A percentile compares a stretch with the other conserved stretches of the same genome.
phyloP scores from a whole-genome alignment of 2,113 vertebrate species.

The Azemiops feae region DNA sequence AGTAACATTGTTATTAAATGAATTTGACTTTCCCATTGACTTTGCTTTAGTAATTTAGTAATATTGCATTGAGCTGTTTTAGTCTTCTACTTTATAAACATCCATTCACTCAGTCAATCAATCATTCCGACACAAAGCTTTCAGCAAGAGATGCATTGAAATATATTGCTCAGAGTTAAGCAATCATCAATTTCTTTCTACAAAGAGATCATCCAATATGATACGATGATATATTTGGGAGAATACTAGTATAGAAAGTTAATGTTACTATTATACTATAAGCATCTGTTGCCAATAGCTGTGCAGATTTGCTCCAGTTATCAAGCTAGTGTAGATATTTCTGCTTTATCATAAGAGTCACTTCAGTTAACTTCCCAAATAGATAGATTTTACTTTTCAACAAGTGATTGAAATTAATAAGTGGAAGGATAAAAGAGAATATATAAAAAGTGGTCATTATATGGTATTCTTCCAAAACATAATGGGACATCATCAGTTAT shows the following conservation, averaged over 20 bases:
- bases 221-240: constrained; percentile 60
- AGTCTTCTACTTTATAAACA: constrained; percentile 59
- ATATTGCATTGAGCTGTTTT: constrained; percentile 51
- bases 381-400: constrained; percentile 34
- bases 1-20: no score
- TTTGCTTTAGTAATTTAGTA: constrained; percentile 28
- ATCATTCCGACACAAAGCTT: constrained; percentile 51
- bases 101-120: constrained; percentile 66
- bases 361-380: constrained; percentile 39
- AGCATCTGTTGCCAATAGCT: constrained; percentile 64
- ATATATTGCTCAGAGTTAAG: constrained; percentile 38
- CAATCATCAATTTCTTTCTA: constrained; percentile 53
- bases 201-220: constrained; percentile 51
- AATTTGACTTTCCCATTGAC: no score
- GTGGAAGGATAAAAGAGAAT: background rate
- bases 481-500: background rate
- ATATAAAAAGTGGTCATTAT: background rate
- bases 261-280: constrained; percentile 57
- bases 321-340: constrained; percentile 52
- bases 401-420: background rate
- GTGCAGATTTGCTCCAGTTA: constrained; percentile 49
- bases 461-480: background rate
- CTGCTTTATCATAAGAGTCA: constrained; percentile 49
- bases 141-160: constrained; percentile 48
- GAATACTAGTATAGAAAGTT: constrained; percentile 58